These are phyloP conservation scores for Zaprionus lachaisei DNA, from an alignment of 1,140 invertebrate species.

Conservation along the genomic window DNA sequence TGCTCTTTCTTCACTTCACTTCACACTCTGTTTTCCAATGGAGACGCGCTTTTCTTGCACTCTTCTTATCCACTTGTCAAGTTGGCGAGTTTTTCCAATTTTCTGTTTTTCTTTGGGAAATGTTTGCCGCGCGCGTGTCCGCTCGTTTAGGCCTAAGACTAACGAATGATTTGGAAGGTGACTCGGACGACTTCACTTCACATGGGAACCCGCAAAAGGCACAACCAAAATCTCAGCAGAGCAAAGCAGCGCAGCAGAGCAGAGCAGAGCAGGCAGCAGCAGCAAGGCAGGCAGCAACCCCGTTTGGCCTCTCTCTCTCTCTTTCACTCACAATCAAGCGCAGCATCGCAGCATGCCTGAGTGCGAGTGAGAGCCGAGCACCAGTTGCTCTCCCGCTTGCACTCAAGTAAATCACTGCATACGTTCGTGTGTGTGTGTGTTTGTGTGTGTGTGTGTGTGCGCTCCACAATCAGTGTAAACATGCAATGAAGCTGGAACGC, in stretches of 20 bases:
- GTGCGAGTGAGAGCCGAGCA: slow-evolving; percentile 12
- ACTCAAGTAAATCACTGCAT: slow-evolving; percentile 63
- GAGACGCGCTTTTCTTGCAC: neutral
- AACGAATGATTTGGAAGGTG: slow-evolving; percentile 84
- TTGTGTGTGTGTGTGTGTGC: slow-evolving; percentile 28
- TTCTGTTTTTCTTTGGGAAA: slow-evolving; percentile 14
- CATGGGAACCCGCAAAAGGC: slow-evolving; percentile 31
- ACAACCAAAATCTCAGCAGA: neutral
- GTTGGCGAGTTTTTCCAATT: slow-evolving; percentile 25
- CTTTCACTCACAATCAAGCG: slow-evolving; percentile 53
- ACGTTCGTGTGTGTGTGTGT: neutral
- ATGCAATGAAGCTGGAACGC: slow-evolving; percentile 66
- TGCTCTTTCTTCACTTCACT: too few species aligned
- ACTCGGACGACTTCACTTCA: slow-evolving; percentile 52
- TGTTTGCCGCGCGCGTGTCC: slow-evolving; percentile 74
- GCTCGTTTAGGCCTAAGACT: slow-evolving; percentile 82
- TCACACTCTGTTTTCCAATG: too few species aligned
- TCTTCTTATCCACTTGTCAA: slow-evolving; percentile 21
- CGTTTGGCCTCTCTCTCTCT: slow-evolving; percentile 48
- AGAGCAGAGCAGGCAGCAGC: slow-evolving; percentile 37
- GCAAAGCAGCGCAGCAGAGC: slow-evolving; percentile 45
- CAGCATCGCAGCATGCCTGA: slow-evolving; percentile 23
- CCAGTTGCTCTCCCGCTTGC: slow-evolving; percentile 27
- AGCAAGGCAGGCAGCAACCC: slow-evolving; percentile 32
- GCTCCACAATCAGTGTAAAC: slow-evolving; percentile 73